Evolutionary conservation across 2,113 vertebrate species (phyloP).

Genomic region (Dicrurus megarhynchus): DNA sequence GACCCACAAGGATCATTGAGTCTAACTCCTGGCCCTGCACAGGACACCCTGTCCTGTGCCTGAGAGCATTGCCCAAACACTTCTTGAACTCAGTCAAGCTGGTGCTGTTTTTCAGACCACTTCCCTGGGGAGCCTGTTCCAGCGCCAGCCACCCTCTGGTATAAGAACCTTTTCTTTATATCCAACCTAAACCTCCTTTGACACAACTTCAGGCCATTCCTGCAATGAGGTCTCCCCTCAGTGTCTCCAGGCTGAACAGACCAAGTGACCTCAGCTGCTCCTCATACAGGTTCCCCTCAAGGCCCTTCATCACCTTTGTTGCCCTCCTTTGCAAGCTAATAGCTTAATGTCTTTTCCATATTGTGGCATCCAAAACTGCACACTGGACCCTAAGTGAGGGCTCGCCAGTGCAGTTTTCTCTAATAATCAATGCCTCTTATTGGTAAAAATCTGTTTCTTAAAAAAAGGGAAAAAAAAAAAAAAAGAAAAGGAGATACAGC

Average conservation of each 20-base stretch:
- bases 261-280: background rate
- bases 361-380: background rate
- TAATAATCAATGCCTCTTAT: background rate
- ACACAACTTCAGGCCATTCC: background rate
- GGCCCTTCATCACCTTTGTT: background rate
- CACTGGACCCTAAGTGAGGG: background rate
- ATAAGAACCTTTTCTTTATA: background rate
- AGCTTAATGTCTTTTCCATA: background rate
- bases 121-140: background rate
- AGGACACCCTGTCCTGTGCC: background rate
- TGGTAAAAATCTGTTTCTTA: background rate
- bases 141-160: background rate
- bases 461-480: background rate
- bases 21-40: background rate
- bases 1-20: background rate
- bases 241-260: background rate
- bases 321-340: background rate
- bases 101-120: background rate
- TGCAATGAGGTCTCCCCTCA: background rate
- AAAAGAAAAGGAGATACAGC: background rate
- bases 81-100: background rate
- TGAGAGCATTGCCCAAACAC: background rate
- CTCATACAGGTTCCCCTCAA: rapidly evolving
- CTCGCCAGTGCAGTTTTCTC: background rate
- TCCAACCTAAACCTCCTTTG: background rate